Evolutionary conservation across 37 sponge, comb jelly and placozoan species (phyloP).

Genomic region (Halisarca cf. caerulea): DNA sequence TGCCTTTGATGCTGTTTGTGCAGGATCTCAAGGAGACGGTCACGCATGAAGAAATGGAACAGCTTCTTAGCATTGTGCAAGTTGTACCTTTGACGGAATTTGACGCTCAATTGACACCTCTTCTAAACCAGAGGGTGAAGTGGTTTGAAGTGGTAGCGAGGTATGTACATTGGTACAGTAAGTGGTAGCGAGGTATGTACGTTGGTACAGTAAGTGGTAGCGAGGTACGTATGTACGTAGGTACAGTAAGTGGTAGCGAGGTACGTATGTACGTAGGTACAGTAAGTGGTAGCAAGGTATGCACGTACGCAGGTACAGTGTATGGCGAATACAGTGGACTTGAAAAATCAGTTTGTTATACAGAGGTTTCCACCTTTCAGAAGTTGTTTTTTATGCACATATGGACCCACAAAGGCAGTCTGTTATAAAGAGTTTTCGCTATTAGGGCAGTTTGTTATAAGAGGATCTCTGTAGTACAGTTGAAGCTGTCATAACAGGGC

Average conservation of each 20-base stretch:
- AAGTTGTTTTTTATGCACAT: too few relatives aligned
- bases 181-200: not conserved
- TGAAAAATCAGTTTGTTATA: too few relatives aligned
- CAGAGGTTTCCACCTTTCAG: too few relatives aligned
- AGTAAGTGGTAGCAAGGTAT: not conserved
- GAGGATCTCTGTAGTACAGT: too few relatives aligned
- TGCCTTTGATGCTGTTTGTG: too few relatives aligned
- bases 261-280: not conserved
- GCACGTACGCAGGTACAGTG: not conserved
- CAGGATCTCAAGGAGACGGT: conserved; percentile 18
- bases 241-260: not conserved
- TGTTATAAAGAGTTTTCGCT: too few relatives aligned
- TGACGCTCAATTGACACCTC: conserved; percentile 31
- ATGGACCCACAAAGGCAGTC: too few relatives aligned
- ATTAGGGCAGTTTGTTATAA: too few relatives aligned
- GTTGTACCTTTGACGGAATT: conserved; percentile 37
- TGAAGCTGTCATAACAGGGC: too few relatives aligned
- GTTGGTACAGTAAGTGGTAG: not conserved
- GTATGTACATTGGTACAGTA: conserved; percentile 31
- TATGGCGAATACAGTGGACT: too few relatives aligned
- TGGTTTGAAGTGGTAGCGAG: conserved; percentile 57
- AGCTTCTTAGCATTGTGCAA: conserved; percentile 48
- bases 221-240: not conserved
- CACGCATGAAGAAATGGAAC: conserved; percentile 43
- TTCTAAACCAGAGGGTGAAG: conserved; percentile 28